phyloP scores from a whole-genome alignment of 2,113 vertebrate species.

The Platysternon megacephalum region DNA sequence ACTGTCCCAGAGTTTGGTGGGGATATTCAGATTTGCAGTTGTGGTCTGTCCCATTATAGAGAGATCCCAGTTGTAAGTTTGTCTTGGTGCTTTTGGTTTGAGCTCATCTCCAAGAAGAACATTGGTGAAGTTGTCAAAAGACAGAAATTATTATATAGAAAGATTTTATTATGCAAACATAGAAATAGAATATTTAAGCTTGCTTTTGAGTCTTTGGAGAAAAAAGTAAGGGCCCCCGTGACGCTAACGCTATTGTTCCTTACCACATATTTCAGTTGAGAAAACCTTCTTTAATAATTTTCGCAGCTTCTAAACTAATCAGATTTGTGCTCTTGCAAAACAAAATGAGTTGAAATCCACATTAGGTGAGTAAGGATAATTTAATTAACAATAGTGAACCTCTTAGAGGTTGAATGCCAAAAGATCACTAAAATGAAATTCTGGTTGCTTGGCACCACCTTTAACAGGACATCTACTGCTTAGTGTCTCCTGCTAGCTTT shows the following conservation, averaged over 20 bases:
- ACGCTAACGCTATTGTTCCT: not conserved
- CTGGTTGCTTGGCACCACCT: not conserved
- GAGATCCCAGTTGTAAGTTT: not conserved
- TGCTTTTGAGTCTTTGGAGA: not conserved
- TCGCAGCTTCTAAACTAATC: not conserved
- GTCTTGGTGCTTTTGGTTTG: not conserved
- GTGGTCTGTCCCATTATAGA: not conserved
- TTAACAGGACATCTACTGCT: not conserved
- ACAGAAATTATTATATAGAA: not conserved
- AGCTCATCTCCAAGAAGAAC: not conserved
- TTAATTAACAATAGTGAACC: not conserved
- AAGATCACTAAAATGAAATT: not conserved
- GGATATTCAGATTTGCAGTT: not conserved
- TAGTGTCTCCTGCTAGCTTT: not conserved
- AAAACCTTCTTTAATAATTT: not conserved
- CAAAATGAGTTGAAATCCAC: not conserved
- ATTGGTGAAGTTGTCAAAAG: accelerated
- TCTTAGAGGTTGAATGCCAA: not conserved
- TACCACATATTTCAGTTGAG: not conserved
- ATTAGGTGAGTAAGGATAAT: not conserved
- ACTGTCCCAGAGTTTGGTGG: not conserved
- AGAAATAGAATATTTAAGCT: not conserved
- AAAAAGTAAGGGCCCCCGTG: not conserved
- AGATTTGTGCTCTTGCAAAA: not conserved
- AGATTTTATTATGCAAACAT: not conserved